These are phyloP conservation scores for Himantopus leucocephalus DNA, from an alignment of 2,113 vertebrate genomes.

Conservation along the genomic window DNA sequence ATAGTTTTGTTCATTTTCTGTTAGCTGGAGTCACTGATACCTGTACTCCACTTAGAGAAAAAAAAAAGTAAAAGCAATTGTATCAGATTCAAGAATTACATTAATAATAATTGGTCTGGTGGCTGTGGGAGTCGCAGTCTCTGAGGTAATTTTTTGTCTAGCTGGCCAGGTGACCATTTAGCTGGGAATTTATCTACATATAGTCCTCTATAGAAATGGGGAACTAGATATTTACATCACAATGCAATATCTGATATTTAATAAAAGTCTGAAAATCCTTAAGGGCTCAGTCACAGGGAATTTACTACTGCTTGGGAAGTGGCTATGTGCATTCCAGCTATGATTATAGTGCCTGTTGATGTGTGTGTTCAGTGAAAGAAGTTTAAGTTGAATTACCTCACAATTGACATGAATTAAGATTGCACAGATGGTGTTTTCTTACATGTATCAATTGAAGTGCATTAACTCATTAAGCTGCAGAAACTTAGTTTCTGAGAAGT, in stretches of 20 bases:
- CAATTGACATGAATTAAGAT: conserved; percentile 1
- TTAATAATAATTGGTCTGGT: neutral
- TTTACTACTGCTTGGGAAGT: neutral
- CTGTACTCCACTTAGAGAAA: neutral
- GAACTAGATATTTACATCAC: neutral
- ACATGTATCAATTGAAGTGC: neutral
- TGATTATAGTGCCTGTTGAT: neutral
- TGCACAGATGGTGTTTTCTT: conserved; percentile 23
- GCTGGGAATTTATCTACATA: neutral
- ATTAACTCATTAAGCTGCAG: neutral
- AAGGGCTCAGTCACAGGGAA: neutral
- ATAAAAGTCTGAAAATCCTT: neutral
- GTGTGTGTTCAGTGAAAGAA: conserved; percentile 8
- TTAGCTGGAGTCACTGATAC: neutral
- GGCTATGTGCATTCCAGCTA: neutral
- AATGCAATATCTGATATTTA: neutral
- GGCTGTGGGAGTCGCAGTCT: neutral
- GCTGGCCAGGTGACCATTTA: neutral
- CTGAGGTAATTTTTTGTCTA: neutral
- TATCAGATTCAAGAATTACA: neutral
- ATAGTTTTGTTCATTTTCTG: neutral
- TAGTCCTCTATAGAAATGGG: neutral
- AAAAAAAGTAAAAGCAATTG: neutral
- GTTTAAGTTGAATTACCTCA: conserved; percentile 31
- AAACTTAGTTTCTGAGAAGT: neutral